Percentiles rank a stretch among this genome's conserved stretches.
Conservation (phyloP, 2,113 vertebrate species). For the Phaethon lepturus region DNA sequence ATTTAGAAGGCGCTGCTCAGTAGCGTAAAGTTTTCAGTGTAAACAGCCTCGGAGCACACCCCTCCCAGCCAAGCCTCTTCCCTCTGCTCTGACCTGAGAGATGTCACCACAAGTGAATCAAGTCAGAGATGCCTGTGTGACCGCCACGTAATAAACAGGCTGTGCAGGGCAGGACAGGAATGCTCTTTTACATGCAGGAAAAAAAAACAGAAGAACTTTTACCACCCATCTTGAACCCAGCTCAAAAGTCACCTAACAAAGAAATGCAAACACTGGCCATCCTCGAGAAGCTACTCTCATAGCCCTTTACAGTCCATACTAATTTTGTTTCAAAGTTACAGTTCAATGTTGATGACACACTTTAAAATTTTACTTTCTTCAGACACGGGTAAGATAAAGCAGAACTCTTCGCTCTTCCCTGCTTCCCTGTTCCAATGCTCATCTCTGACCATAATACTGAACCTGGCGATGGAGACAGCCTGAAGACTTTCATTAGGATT, state of each 20-base stretch:
- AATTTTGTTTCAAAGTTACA: neutral
- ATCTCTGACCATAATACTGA: neutral
- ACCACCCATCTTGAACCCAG: neutral
- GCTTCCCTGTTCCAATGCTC: neutral
- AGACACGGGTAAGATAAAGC: neutral
- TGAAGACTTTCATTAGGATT: neutral
- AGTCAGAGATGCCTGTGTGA: neutral
- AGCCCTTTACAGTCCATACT: neutral
- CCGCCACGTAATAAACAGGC: rapidly evolving
- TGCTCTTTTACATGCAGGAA: neutral
- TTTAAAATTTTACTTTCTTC: neutral
- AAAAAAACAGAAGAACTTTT: neutral
- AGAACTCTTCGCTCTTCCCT: neutral
- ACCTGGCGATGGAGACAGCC: neutral
- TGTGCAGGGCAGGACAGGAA: neutral
- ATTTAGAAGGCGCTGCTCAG: neutral
- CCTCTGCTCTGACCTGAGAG: rapidly evolving
- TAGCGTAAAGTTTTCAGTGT: neutral
- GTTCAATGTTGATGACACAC: neutral
- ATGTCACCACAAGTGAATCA: neutral
- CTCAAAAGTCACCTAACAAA: neutral
- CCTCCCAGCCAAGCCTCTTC: neutral
- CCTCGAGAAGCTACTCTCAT: neutral
- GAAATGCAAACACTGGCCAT: neutral
- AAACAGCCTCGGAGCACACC: neutral